A percentile compares a stretch with the other conserved stretches of the same genome.
Evolutionary conservation across 2,797 vertebrate species (phyloP).

Genomic region (Poeciliopsis gracilis): DNA sequence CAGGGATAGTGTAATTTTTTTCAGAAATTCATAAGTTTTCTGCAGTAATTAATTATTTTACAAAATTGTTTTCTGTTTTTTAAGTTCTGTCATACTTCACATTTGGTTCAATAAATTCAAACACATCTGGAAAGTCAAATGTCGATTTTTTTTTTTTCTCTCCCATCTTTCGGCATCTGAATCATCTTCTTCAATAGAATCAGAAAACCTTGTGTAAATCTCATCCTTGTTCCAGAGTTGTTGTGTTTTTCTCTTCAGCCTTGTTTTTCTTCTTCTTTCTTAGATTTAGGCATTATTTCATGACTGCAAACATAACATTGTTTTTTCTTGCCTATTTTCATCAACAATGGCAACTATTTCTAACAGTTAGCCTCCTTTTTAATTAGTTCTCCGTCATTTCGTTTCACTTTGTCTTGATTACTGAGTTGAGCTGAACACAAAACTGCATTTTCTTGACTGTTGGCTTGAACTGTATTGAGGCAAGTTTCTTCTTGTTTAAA

Average conservation of each 20-base stretch:
- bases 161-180: slow-evolving; percentile 15
- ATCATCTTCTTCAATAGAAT: no score
- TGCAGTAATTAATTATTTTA: neutral
- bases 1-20: neutral
- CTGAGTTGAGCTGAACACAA: neutral
- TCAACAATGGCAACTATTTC: neutral
- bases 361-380: slow-evolving; percentile 17
- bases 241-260: slow-evolving; percentile 6
- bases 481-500: neutral
- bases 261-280: slow-evolving; percentile 8
- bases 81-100: neutral
- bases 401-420: neutral
- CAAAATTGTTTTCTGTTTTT: neutral
- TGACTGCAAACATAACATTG: neutral
- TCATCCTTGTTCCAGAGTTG: slow-evolving; percentile 24
- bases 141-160: slow-evolving; percentile 11
- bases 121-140: neutral
- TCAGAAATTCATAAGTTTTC: neutral
- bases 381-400: neutral
- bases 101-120: neutral
- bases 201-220: slow-evolving; percentile 15
- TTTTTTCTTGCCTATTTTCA: slow-evolving; percentile 13
- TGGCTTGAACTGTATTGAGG: neutral
- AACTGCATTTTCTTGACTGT: neutral
- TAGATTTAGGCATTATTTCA: slow-evolving; percentile 14